Base-by-base conservation (phyloP, 2,888 invertebrate genomes). In the Epirrhoe tristata region DNA sequence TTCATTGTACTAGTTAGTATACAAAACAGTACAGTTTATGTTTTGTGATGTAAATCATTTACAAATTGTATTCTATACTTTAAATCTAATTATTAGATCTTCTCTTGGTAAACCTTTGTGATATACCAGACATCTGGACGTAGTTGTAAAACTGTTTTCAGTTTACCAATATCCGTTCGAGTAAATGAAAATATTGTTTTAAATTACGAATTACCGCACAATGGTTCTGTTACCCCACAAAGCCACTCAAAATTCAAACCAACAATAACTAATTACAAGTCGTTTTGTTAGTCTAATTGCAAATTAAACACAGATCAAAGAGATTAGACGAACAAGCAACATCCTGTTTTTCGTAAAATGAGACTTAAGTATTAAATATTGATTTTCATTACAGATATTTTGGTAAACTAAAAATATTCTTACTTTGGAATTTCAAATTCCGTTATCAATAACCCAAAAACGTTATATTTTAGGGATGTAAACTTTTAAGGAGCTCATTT, bases 261-360 rank as follows among this genome's bases (percentile, higher is more conserved):
- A 56, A 56, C 55, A 57, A 32, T 52, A 52, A 46, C 48, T 53
- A 24, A 64, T 58, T 63, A 46, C 36, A 48, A 39, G 39, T n/a
- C 39, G 14, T 16, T 58, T 36, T 54, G 24, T 5, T 14, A 39
- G 24, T 48, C 6, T 54, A 50, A 58, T 53, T 58, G 48, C 48
- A 39, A 58, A 58, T 54, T 39, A n/a, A 46, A 58, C 8, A 31
- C 53, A 39, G 50, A 58, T 53, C 58, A 54, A 58, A 54, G 58
- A 63, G 64, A 43, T 64, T 58, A 54, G 46, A 53, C 10, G 58
- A 36, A 50, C 48, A 54, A 54, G 58, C 55, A 56, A 50, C 34
- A 48, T 36, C 12, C 24, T 43, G 8, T 48, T 14, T 48, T 8
- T 43, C n/a, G 2, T 16, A 17, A 58, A 36, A 32, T 32, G 43